These are phyloP conservation scores for Hemicentrotus pulcherrimus DNA, from an alignment of 35 echinoderm and acorn worm genomes.

Conservation along the genomic window DNA sequence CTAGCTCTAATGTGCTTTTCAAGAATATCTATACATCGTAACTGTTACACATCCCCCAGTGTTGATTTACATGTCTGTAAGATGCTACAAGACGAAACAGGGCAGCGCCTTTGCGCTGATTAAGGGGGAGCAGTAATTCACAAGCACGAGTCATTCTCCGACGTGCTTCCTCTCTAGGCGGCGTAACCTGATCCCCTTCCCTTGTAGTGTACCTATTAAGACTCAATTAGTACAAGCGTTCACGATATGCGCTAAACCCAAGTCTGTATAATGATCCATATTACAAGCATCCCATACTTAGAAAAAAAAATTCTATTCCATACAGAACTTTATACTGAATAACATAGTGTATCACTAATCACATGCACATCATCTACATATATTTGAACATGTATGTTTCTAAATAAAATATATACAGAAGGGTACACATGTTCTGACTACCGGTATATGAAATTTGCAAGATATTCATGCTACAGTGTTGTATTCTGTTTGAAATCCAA, in stretches of 20 bases:
- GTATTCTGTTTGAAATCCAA: no score
- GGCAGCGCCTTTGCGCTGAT: not conserved
- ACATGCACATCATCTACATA: no score
- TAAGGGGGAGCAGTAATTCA: not conserved
- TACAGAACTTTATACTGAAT: no score
- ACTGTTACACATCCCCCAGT: not conserved
- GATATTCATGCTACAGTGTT: no score
- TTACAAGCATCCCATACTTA: not conserved
- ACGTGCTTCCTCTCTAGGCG: not conserved
- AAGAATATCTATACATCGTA: not conserved
- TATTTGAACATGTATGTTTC: no score
- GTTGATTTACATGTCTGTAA: not conserved
- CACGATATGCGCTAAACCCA: not conserved
- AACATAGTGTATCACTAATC: no score
- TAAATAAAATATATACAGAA: no score
- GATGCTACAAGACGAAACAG: not conserved
- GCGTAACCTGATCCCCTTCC: not conserved
- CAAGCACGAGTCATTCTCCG: not conserved
- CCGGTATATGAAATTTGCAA: no score
- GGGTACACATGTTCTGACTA: no score
- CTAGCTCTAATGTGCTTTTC: not conserved
- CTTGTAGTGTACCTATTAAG: not conserved
- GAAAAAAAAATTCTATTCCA: no score
- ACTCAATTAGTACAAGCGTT: not conserved
- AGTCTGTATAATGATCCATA: not conserved